A percentile compares a stretch with the other conserved stretches of the same genome.
These are phyloP conservation scores for Macrosiphum euphorbiae DNA, from an alignment of 2,888 invertebrate species.

Conservation along the genomic window DNA sequence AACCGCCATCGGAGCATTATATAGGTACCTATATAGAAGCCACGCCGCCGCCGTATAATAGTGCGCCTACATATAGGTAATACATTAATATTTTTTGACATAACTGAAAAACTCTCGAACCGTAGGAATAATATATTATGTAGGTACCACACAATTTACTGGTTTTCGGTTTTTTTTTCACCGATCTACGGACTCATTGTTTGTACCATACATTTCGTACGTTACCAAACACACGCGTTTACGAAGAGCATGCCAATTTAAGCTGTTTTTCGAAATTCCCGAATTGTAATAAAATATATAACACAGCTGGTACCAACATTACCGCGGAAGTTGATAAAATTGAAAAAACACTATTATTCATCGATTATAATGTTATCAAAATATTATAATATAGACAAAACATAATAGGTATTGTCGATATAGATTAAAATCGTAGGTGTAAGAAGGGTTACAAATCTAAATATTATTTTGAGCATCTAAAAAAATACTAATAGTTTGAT, in stretches of 20 bases:
- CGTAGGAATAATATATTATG: neutral
- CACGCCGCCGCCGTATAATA: conserved; percentile 15
- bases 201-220: neutral
- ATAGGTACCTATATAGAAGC: neutral
- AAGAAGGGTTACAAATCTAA: too few species aligned
- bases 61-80: neutral
- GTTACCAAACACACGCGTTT: neutral
- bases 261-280: neutral
- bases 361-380: too few species aligned
- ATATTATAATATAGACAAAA: too few species aligned
- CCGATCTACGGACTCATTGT: conserved; percentile 3
- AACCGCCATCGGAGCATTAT: neutral
- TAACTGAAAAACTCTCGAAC: conserved; percentile 8
- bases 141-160: conserved; percentile 7
- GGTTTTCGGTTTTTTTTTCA: conserved; percentile 14
- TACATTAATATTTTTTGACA: conserved; percentile 40
- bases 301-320: neutral
- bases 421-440: too few species aligned
- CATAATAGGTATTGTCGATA: too few species aligned
- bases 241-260: neutral
- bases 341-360: neutral
- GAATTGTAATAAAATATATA: neutral
- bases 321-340: neutral
- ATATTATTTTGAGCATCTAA: too few species aligned
- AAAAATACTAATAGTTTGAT: too few species aligned